A percentile compares a stretch with the other conserved stretches of the same genome.
phyloP scores from a whole-genome alignment of 2,797 vertebrate species.

The Enteromius mattozi region DNA sequence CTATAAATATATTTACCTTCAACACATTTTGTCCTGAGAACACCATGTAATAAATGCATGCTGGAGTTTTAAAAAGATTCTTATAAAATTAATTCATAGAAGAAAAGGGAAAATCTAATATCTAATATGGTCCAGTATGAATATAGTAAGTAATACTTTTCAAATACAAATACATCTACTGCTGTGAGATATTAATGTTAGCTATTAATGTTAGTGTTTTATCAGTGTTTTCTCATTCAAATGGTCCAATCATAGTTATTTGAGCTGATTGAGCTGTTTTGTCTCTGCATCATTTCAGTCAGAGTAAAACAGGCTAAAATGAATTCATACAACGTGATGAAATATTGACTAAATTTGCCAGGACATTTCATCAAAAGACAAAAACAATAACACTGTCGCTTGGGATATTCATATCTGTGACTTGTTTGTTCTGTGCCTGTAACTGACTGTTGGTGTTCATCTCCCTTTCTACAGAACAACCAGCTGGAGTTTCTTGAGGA shows the following conservation, averaged over 20 bases:
- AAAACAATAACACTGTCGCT: background rate
- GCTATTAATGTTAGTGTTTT: background rate
- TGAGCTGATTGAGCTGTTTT: background rate
- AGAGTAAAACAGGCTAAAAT: background rate
- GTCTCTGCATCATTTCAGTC: background rate
- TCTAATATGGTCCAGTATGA: background rate
- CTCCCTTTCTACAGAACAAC: slow-evolving; percentile 82
- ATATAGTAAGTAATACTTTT: background rate
- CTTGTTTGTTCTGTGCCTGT: slow-evolving; percentile 11
- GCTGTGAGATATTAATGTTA: background rate
- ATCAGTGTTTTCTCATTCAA: background rate
- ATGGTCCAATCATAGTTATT: background rate
- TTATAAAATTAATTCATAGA: background rate
- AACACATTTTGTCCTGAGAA: background rate
- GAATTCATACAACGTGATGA: background rate
- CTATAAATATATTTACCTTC: background rate
- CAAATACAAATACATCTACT: background rate
- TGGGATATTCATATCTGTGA: slow-evolving; percentile 22
- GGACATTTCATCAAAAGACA: slow-evolving; percentile 12
- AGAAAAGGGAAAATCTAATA: slow-evolving; percentile 3
- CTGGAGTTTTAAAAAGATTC: background rate
- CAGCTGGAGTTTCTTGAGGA: slow-evolving; percentile 95
- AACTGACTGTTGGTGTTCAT: background rate
- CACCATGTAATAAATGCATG: background rate
- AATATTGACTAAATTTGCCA: background rate